Evolutionary conservation across 1,140 invertebrate genomes (phyloP), one percentile per base, ranked within the genome.

Genomic region (Pentalonia nigronervosa): DNA sequence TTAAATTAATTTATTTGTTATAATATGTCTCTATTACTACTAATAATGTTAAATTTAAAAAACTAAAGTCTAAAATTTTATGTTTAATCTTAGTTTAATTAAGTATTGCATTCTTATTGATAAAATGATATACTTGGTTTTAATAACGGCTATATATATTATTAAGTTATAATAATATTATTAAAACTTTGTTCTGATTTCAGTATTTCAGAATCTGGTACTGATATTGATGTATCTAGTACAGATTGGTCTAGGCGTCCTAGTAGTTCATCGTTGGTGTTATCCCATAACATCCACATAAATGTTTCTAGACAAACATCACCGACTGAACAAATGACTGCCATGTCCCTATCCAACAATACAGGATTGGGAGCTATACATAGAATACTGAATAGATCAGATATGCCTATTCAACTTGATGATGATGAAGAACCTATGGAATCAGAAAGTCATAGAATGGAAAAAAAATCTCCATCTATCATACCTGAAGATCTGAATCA

Each of bases 301-400:
- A 93, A 93, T 56, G 91, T 93, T 23, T 93, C 91, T 93, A 93
- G 91, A 86, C 91, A 93, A 84, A 48, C 91, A 56, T 93, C 91
- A 84, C 91, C 91, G 48, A 93, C 91, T 93, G 91, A 93, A 53
- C 81, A 93, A 93, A 93, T 93, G 91, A 67, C 91, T 53, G 34
- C 91, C 25, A 86, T 93, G 91, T 86, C 91, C 30, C 17, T 93
- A 30, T 36, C 91, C 23, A 93, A 93, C 36, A 86, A 93, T 56
- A 56, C 91, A 8, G 91, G 91, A 17, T 93, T 93, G 23, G 91
- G 91, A 48, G 81, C 91, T 93, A 93, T 93, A 86, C 91, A 93
- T 84, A 93, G 91, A 11, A 86, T 93, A 53, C 30, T 93, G 41
- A 93, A 93, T 84, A 93, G 91, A 50, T 93, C 91, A 36, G 81